Conservation (phyloP, 2,797 vertebrate species). For the Chromobotia macracanthus region DNA sequence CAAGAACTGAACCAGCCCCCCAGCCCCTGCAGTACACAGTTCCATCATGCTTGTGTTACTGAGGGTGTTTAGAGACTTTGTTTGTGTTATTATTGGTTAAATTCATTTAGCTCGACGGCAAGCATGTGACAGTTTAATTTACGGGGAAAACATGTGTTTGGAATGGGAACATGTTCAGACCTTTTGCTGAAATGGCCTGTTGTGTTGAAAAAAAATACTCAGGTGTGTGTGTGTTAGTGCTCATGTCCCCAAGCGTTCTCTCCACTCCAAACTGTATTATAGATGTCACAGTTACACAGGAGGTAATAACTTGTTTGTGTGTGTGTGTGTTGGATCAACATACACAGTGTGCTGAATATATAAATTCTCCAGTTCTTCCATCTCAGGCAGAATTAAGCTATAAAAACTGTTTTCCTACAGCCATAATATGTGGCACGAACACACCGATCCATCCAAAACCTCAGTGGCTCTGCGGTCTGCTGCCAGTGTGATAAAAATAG, state of each 20-base stretch:
- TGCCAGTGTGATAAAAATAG: slow-evolving; percentile 52
- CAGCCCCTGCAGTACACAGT: slow-evolving; percentile 19
- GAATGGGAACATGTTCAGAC: slow-evolving; percentile 21
- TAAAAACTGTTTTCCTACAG: neutral
- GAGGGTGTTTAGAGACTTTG: slow-evolving; percentile 27
- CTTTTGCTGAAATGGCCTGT: slow-evolving; percentile 31
- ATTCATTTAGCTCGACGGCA: slow-evolving; percentile 47
- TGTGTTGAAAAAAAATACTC: slow-evolving; percentile 36
- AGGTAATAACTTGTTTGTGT: slow-evolving; percentile 31
- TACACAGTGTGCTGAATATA: slow-evolving; percentile 23
- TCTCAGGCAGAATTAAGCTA: slow-evolving; percentile 6
- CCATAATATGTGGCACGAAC: neutral
- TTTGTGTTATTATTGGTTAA: slow-evolving; percentile 46
- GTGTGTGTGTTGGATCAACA: neutral
- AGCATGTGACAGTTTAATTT: slow-evolving; percentile 60
- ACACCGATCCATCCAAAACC: slow-evolving; percentile 45
- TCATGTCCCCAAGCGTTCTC: slow-evolving; percentile 12
- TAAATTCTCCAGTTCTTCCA: slow-evolving; percentile 14
- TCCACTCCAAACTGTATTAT: slow-evolving; percentile 32
- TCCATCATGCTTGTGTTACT: slow-evolving; percentile 21
- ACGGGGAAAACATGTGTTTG: slow-evolving; percentile 42
- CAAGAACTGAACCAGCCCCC: slow-evolving; percentile 41
- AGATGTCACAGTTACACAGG: slow-evolving; percentile 21
- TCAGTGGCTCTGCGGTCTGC: slow-evolving; percentile 56
- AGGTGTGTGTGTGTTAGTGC: slow-evolving; percentile 29